Evolutionary conservation across 1,140 invertebrate genomes (phyloP), one percentile per base, ranked within the genome.

Genomic region (Phthorimaea operculella): DNA sequence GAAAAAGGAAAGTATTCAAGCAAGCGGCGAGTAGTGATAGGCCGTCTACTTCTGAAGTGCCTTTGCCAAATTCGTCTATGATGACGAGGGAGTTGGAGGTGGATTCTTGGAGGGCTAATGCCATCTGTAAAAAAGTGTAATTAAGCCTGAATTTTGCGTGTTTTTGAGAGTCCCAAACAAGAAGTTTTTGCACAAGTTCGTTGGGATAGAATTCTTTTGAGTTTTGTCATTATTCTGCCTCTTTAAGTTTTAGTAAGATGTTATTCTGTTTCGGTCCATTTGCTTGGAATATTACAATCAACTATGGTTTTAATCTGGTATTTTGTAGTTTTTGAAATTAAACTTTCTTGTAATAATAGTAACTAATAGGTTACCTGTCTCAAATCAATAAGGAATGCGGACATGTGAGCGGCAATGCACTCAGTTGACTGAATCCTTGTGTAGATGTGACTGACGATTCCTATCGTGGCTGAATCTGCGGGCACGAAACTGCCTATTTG

Each of bases 41-140:
- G 0, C 94, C 94, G 83, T 95, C 94, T 1, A 88, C 79, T 66
- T 91, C 90, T 3, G 91, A 87, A 10, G 96, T 98, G 58, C 94
- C 94, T 85, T 93, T 93, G 0, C 96, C 96, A 87, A 97, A 96
- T 83, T 98, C 96, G 83, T 98, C 96, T 48, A 97, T 87, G 33
- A 97, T 87, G 0, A 98, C 87, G 1, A 98, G 72, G 0, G 94
- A 94, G 52, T 87, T 84, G 0, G 80, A 67, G 0, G 89, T 90
- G 0, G 90, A 90, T 62, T 87, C 88, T 52, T 88, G 86, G 1
- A 95, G 69, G 11, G 92, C 90, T 28, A 89, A 82, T 10, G 92
- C 89, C 82, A 96, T 90, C 93, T 95, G 65, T 14, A 60, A 52
- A 34, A 17, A 4, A 3, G 4, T 17, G 18, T 18, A 4, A 28